Conservation (phyloP, 2,888 invertebrate genomes). For the Melikaiella ostensackeni region DNA sequence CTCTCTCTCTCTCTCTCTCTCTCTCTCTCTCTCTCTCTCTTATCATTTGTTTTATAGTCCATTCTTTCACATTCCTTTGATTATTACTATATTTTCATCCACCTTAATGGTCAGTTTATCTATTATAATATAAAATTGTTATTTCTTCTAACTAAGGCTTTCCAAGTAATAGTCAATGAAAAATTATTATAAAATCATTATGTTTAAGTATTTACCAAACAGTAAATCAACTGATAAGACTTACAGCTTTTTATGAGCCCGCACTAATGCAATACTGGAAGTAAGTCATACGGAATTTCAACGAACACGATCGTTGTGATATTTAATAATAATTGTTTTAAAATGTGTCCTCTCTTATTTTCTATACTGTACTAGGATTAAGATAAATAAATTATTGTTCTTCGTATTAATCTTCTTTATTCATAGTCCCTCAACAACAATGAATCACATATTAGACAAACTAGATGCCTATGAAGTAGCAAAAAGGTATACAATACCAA, state of each 20-base stretch:
- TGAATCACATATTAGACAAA: neutral
- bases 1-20: too few species aligned
- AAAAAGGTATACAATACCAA: neutral
- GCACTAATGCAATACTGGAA: neutral
- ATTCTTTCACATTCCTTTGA: constrained; percentile 43
- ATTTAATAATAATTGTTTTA: constrained; percentile 10
- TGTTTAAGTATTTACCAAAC: constrained; percentile 20
- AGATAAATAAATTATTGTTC: constrained; percentile 70
- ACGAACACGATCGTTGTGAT: neutral
- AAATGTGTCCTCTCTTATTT: neutral
- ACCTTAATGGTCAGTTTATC: constrained; percentile 21
- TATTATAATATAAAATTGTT: neutral
- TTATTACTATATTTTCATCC: constrained; percentile 14
- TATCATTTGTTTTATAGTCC: constrained; percentile 41
- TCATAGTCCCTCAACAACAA: neutral
- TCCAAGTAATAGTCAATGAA: neutral
- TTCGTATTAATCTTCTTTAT: constrained; percentile 55
- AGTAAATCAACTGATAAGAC: neutral
- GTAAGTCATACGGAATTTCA: constrained; percentile 1
- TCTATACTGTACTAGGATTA: constrained; percentile 14
- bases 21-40: constrained; percentile 42
- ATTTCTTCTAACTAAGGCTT: neutral
- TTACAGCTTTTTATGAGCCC: neutral
- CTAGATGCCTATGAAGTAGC: neutral
- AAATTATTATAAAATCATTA: neutral